Conservation (phyloP, 1,140 invertebrate genomes). For the Neoseiulus cucumeris region DNA sequence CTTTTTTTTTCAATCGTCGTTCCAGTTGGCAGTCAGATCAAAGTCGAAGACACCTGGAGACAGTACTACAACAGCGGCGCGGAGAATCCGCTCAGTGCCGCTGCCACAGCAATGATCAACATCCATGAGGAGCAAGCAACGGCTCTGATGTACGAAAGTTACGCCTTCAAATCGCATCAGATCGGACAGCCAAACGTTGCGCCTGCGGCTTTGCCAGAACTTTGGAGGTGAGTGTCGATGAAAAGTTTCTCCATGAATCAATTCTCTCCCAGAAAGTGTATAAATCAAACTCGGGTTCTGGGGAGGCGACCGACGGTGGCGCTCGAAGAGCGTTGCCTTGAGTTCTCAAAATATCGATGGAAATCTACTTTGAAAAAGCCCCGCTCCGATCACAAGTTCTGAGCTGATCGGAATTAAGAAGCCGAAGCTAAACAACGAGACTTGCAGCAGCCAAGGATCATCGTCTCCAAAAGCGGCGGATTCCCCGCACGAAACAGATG, state of each 20-base stretch:
- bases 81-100: background rate
- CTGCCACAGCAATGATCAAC: conserved; percentile 1
- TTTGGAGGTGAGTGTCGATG: background rate
- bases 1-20: background rate
- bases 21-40: background rate
- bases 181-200: background rate
- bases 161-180: background rate
- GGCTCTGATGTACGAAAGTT: background rate
- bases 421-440: background rate
- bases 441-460: background rate
- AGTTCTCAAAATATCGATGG: too few species aligned
- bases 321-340: too few species aligned
- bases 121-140: background rate
- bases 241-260: too few species aligned
- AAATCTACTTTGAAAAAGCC: too few species aligned
- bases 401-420: too few species aligned
- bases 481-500: background rate
- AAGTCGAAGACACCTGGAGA: background rate
- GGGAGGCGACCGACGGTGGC: too few species aligned
- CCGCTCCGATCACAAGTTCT: too few species aligned
- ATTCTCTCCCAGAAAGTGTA: too few species aligned
- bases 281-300: too few species aligned
- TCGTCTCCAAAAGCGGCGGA: background rate
- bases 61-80: background rate
- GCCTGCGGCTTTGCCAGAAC: background rate